Evolutionary conservation across 1,140 invertebrate genomes (phyloP), one percentile per base, ranked within the genome.

Genomic region (Drosophila littoralis): DNA sequence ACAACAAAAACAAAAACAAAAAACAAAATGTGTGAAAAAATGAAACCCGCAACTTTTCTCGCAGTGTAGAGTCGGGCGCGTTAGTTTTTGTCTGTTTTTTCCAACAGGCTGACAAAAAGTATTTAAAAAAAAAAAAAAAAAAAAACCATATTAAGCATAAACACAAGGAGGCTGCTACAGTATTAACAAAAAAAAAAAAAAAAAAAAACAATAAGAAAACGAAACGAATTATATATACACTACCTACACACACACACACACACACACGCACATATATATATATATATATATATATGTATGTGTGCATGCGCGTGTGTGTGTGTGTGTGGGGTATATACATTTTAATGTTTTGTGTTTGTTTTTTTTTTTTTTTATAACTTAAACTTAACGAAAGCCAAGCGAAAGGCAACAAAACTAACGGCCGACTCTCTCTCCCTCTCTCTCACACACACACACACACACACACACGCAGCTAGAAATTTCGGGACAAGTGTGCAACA

Each of bases 81-180:
- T 54, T 42, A 50, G 38, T 32, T 38, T 55, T 55, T 48, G 68
- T 36, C 33, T 36, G 9, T 48, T 35, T 13, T 45, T 38, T 5
- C 45, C n/a, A 40, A 13, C 13, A 36, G 54, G 63, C 46, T 65
- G 43, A 40, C 45, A 69, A 54, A 45, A 58, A 64, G 65, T 61
- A 74, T 69, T 74, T 42, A 75, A 57, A 42, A 35, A 48, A 9
- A 50, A 33, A 59, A n/a, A 36, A 42, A 13, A 32, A 33, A 59
- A 22, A 43, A 55, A 60, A 38, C 9, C 36, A 69, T 46, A 63
- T 46, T 52, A 69, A 77, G 70, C 55, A 77, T 36, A 65, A 66
- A 86, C 74, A 81, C 63, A 54, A 76, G 84, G 89, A 91, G 89
- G 89, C 89, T 91, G 89, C 89, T 79, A 91, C 89, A 91, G 89